Evolutionary conservation across 2,888 invertebrate species (phyloP).

Genomic region (Endotricha flammealis): DNA sequence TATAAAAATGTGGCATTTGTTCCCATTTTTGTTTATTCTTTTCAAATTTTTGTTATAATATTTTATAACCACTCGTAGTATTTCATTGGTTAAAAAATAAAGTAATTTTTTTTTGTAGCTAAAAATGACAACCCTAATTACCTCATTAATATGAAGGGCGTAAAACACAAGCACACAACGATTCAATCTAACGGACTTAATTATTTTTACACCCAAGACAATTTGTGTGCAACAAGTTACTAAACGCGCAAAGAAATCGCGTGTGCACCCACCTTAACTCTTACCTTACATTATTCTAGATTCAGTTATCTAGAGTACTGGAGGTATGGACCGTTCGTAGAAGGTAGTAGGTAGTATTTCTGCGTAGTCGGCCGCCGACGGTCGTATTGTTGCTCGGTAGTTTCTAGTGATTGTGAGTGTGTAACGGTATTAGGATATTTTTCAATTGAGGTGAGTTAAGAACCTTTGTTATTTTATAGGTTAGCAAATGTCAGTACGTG

Average conservation of each 20-base stretch:
- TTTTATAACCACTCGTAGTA: too few species aligned
- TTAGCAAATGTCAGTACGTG: neutral
- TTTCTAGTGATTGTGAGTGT: slow-evolving; percentile 32
- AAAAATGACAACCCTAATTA: too few species aligned
- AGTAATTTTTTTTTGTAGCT: too few species aligned
- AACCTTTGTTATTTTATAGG: slow-evolving; percentile 2
- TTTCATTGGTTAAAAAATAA: too few species aligned
- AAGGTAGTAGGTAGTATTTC: slow-evolving; percentile 38
- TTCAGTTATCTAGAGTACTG: slow-evolving; percentile 56
- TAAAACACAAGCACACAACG: too few species aligned
- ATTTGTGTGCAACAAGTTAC: neutral
- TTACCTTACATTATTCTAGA: slow-evolving; percentile 68
- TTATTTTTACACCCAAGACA: too few species aligned
- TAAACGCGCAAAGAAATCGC: neutral
- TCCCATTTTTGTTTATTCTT: too few species aligned
- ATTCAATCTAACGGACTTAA: too few species aligned
- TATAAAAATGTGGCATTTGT: too few species aligned
- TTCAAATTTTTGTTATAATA: too few species aligned
- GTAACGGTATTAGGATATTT: slow-evolving; percentile 24
- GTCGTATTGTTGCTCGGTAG: slow-evolving; percentile 38
- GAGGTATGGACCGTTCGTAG: slow-evolving; percentile 25
- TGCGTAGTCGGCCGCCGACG: slow-evolving; percentile 46
- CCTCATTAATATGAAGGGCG: too few species aligned
- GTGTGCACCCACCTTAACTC: slow-evolving; percentile 42
- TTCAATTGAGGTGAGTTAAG: slow-evolving; percentile 3